phyloP scores from a whole-genome alignment of 2,888 invertebrate genomes.

The Mythimna ferrago region DNA sequence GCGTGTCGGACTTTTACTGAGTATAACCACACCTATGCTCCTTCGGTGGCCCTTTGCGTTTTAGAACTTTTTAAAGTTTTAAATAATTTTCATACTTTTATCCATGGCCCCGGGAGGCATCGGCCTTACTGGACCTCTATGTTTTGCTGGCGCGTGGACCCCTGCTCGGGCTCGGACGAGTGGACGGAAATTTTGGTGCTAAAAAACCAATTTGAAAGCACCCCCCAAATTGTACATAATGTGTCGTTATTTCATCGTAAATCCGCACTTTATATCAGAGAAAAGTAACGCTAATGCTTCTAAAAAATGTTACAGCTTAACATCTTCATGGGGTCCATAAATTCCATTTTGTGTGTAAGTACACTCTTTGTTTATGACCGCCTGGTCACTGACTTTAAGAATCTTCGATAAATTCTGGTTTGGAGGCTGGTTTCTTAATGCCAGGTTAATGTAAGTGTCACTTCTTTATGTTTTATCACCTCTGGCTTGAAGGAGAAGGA shows the following conservation, averaged over 20 bases:
- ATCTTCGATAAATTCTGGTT: slow-evolving; percentile 17
- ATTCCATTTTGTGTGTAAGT: slow-evolving; percentile 64
- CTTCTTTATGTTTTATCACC: too few relatives aligned
- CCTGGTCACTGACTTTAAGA: slow-evolving; percentile 27
- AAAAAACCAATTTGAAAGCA: slow-evolving; percentile 22
- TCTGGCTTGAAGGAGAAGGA: too few relatives aligned
- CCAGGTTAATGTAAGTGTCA: background rate
- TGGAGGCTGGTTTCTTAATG: background rate
- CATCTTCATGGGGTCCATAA: slow-evolving; percentile 68
- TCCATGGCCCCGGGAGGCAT: too few relatives aligned
- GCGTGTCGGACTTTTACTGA: too few relatives aligned
- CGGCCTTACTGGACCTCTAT: too few relatives aligned
- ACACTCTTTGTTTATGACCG: slow-evolving; percentile 38
- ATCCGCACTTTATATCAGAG: slow-evolving; percentile 45
- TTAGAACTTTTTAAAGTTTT: too few relatives aligned
- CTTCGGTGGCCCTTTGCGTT: too few relatives aligned
- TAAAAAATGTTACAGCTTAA: slow-evolving; percentile 71
- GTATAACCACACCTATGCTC: too few relatives aligned
- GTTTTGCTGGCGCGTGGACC: too few relatives aligned
- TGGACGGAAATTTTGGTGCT: background rate
- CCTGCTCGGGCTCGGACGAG: too few relatives aligned
- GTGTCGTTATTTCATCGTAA: slow-evolving; percentile 45
- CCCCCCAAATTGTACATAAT: slow-evolving; percentile 44
- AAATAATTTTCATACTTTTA: too few relatives aligned
- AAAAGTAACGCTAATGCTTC: slow-evolving; percentile 47